phyloP scores from a whole-genome alignment of 2,888 invertebrate species.

The Drosophila recens region DNA sequence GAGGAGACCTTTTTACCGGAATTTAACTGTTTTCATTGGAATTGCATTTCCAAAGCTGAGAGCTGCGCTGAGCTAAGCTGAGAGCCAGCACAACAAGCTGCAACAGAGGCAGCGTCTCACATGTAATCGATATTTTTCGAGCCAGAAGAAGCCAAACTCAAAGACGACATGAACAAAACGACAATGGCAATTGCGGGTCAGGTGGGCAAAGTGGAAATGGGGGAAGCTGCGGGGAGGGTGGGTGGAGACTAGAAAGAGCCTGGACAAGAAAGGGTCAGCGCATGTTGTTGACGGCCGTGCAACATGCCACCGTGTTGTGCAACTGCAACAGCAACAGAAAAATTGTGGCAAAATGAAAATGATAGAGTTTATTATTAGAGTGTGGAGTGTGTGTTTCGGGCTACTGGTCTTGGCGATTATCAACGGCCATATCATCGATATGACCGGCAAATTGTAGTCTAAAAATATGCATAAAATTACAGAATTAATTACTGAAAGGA shows the following conservation, averaged over 20 bases:
- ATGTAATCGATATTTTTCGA: constrained; percentile 82
- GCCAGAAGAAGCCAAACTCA: constrained; percentile 39
- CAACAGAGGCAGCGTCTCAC: constrained; percentile 58
- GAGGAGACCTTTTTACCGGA: constrained; percentile 74
- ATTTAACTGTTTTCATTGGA: constrained; percentile 80
- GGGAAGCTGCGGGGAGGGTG: neutral
- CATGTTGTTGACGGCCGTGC: constrained; percentile 53
- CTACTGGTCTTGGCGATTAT: constrained; percentile 74
- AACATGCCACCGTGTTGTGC: constrained; percentile 73
- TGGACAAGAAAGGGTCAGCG: constrained; percentile 55
- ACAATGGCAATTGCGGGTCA: constrained; percentile 47
- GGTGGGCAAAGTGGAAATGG: neutral
- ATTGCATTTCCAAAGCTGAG: constrained; percentile 72
- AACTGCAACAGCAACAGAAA: constrained; percentile 19
- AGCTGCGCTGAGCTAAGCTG: neutral
- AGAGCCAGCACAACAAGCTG: constrained; percentile 30
- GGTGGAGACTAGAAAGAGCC: neutral
- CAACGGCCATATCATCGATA: constrained; percentile 49
- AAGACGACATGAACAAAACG: constrained; percentile 46
- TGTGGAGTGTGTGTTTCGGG: constrained; percentile 35
- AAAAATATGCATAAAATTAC: constrained; percentile 64
- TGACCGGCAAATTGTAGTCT: constrained; percentile 51
- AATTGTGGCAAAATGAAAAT: constrained; percentile 68
- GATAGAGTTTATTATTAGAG: constrained; percentile 69
- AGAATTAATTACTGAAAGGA: constrained; percentile 52